These are phyloP conservation scores for Tetramorium parvispinum DNA, from an alignment of 1,140 invertebrate species.

Conservation along the genomic window DNA sequence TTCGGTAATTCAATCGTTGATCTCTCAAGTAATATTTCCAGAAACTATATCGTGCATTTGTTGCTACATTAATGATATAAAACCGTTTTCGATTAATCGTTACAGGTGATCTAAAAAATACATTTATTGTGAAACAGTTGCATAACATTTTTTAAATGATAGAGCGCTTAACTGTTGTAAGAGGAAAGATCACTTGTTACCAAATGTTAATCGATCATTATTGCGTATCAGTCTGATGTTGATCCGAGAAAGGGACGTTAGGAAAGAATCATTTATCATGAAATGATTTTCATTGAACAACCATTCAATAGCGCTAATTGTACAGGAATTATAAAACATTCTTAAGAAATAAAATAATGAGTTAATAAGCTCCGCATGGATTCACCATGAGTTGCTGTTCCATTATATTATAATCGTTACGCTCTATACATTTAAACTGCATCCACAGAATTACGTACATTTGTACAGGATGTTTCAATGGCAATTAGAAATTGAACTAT, in stretches of 20 bases:
- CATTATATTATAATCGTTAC: conserved; percentile 16
- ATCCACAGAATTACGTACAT: not conserved
- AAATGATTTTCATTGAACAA: conserved; percentile 16
- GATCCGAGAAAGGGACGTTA: conserved; percentile 24
- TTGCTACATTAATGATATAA: not conserved
- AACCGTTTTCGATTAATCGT: not conserved
- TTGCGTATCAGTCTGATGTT: conserved; percentile 4
- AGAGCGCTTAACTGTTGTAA: not conserved
- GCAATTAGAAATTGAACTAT: not conserved
- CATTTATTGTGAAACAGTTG: conserved; percentile 11
- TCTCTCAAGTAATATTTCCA: not conserved
- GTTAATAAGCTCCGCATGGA: conserved; percentile 8
- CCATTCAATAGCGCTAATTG: conserved; percentile 38
- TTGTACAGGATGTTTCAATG: conserved; percentile 6
- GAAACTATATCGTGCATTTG: not conserved
- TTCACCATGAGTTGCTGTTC: conserved; percentile 10
- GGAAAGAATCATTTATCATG: conserved; percentile 40
- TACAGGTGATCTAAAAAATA: not conserved
- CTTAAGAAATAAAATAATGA: conserved; percentile 31
- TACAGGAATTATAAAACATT: conserved; percentile 34
- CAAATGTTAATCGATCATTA: conserved; percentile 45
- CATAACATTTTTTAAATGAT: not conserved
- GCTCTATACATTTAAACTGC: conserved; percentile 20
- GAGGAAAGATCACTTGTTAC: not conserved
- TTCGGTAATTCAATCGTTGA: conserved; percentile 10